phyloP scores from a whole-genome alignment of 2,888 invertebrate species.

The Archips xylosteana region DNA sequence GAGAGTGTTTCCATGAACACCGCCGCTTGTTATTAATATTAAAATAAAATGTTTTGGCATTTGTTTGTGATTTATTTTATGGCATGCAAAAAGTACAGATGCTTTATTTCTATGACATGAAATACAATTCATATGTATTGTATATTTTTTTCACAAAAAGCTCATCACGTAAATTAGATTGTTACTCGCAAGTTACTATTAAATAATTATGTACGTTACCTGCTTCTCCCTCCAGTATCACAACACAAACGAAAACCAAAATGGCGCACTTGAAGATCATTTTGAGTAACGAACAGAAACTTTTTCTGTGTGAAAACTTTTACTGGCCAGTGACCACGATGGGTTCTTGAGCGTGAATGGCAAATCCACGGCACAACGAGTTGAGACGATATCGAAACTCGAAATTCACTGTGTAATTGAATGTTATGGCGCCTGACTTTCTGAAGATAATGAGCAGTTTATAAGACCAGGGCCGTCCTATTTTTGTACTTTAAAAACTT shows the following conservation, averaged over 20 bases:
- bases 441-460: slow-evolving; percentile 27
- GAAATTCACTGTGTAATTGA: slow-evolving; percentile 43
- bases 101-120: neutral
- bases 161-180: neutral
- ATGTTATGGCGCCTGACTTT: slow-evolving; percentile 33
- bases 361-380: slow-evolving; percentile 38
- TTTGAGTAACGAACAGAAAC: slow-evolving; percentile 7
- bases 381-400: slow-evolving; percentile 41
- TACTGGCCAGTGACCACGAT: slow-evolving; percentile 36
- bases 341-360: slow-evolving; percentile 46
- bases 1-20: slow-evolving; percentile 28
- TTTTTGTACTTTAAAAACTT: neutral
- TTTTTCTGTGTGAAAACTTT: slow-evolving; percentile 7
- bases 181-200: neutral
- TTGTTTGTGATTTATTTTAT: slow-evolving; percentile 17
- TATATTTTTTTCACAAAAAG: neutral
- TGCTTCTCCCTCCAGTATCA: slow-evolving; percentile 29
- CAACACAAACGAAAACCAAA: slow-evolving; percentile 26
- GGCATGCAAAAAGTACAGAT: slow-evolving; percentile 1
- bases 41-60: slow-evolving; percentile 10
- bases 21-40: slow-evolving; percentile 32
- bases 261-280: slow-evolving; percentile 36
- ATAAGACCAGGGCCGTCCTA: slow-evolving; percentile 18
- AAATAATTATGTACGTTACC: slow-evolving; percentile 21
- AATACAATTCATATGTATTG: no score